A percentile compares a stretch with the other conserved stretches of the same genome.
phyloP scores from a whole-genome alignment of 1,140 invertebrate genomes.

The Bombus consobrinus region DNA sequence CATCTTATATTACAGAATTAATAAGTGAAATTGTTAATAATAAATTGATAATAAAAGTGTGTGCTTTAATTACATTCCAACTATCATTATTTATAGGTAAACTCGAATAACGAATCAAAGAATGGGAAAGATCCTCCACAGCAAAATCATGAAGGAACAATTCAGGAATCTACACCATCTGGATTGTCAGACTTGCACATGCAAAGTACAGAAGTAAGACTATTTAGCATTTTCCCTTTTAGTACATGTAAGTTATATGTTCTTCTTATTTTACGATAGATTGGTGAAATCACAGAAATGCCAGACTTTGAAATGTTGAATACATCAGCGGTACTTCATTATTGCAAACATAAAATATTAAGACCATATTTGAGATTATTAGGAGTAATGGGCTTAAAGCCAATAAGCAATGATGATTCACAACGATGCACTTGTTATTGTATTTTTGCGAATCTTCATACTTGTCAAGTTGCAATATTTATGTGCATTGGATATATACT shows the following conservation, averaged over 20 bases:
- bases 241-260: background rate
- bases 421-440: constrained; percentile 82
- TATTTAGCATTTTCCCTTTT: background rate
- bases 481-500: constrained; percentile 89
- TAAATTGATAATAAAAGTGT: background rate
- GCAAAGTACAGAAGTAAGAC: constrained; percentile 79
- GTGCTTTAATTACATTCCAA: background rate
- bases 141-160: constrained; percentile 67
- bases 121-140: constrained; percentile 72
- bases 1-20: background rate
- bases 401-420: constrained; percentile 85
- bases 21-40: background rate
- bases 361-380: constrained; percentile 89
- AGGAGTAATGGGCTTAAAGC: constrained; percentile 88
- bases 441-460: constrained; percentile 87
- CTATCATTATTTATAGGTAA: constrained; percentile 64
- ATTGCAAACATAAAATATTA: constrained; percentile 91
- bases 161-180: constrained; percentile 71
- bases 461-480: constrained; percentile 86
- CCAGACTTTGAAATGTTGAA: constrained; percentile 86
- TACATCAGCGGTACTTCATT: constrained; percentile 89
- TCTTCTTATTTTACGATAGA: constrained; percentile 75
- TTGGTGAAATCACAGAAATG: constrained; percentile 86
- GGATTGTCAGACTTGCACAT: constrained; percentile 77
- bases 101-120: constrained; percentile 65